phyloP scores from a whole-genome alignment of 1,140 invertebrate species.

The Bombyx mandarina region DNA sequence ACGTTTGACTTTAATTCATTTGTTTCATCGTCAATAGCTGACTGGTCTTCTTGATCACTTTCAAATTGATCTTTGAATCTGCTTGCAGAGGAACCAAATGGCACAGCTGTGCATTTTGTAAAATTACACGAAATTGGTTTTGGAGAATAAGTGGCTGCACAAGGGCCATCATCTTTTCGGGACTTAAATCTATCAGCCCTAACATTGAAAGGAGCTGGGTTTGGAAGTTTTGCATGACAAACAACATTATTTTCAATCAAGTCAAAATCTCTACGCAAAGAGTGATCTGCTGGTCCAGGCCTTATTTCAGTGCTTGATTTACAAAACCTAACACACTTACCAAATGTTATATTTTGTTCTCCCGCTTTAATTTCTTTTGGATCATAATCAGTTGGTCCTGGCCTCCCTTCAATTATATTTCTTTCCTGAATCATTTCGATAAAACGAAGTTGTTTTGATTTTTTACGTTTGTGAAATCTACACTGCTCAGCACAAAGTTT shows the following conservation, averaged over 20 bases:
- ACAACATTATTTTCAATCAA: slow-evolving; percentile 12
- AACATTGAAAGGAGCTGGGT: slow-evolving; percentile 32
- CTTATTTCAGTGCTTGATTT: slow-evolving; percentile 16
- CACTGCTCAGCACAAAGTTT: slow-evolving; percentile 36
- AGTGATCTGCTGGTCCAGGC: slow-evolving; percentile 41
- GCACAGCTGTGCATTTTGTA: slow-evolving; percentile 25
- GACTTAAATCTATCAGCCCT: slow-evolving; percentile 39
- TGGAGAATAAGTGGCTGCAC: slow-evolving; percentile 41
- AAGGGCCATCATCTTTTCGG: slow-evolving; percentile 28
- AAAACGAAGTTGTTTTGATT: slow-evolving; percentile 42
- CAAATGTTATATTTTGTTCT: slow-evolving; percentile 25
- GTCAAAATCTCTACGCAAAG: slow-evolving; percentile 43
- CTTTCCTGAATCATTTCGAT: slow-evolving; percentile 44
- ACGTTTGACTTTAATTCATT: slow-evolving; percentile 10
- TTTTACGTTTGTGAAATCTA: slow-evolving; percentile 30
- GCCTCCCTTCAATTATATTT: slow-evolving; percentile 32
- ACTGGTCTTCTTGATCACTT: slow-evolving; percentile 16
- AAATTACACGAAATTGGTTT: slow-evolving; percentile 21
- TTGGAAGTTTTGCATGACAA: slow-evolving; percentile 30
- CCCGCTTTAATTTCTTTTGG: slow-evolving; percentile 27
- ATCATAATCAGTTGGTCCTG: slow-evolving; percentile 39
- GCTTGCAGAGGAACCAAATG: slow-evolving; percentile 32
- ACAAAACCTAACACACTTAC: slow-evolving; percentile 33
- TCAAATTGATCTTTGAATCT: slow-evolving; percentile 31
- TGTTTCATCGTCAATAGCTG: slow-evolving; percentile 9